A percentile compares a stretch with the other conserved stretches of the same genome.
These are phyloP conservation scores for Laticauda colubrina DNA, from an alignment of 2,113 vertebrate species.

Conservation along the genomic window DNA sequence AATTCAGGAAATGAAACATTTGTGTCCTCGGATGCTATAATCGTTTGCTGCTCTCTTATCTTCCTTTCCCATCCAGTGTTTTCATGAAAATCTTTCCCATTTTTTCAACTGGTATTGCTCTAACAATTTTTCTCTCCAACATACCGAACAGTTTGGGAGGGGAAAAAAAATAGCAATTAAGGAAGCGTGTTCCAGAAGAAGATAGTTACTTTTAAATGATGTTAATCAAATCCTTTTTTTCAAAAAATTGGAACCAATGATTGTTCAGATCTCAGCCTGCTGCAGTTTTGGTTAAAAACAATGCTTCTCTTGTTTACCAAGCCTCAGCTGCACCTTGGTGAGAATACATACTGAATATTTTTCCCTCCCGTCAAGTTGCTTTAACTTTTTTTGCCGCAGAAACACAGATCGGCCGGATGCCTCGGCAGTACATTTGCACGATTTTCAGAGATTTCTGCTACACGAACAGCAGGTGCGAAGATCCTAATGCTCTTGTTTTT, in stretches of 20 bases:
- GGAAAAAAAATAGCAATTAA: neutral
- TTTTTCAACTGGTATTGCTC: neutral
- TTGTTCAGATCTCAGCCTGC: neutral
- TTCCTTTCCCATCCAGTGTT: neutral
- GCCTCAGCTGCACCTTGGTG: no score
- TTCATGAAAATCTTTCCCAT: neutral
- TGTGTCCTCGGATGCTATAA: neutral
- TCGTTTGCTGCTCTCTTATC: neutral
- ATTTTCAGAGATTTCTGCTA: slow-evolving; percentile 92
- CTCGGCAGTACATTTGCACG: slow-evolving; percentile 84
- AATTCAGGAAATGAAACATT: neutral
- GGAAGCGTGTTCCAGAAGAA: neutral
- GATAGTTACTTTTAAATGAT: neutral
- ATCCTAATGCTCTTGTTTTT: neutral
- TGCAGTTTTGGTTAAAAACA: neutral
- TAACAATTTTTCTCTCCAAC: neutral
- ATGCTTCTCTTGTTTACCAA: neutral
- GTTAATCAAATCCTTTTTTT: neutral
- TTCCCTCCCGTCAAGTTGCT: neutral
- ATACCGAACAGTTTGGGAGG: neutral
- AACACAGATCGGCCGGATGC: slow-evolving; percentile 88
- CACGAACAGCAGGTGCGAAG: slow-evolving; percentile 86
- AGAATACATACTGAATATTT: neutral
- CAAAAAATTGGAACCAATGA: neutral
- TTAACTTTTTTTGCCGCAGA: slow-evolving; percentile 66